Evolutionary conservation across 1,140 invertebrate species (phyloP), one percentile per base, ranked within the genome.

Genomic region (Leptonema lineaticorne): DNA sequence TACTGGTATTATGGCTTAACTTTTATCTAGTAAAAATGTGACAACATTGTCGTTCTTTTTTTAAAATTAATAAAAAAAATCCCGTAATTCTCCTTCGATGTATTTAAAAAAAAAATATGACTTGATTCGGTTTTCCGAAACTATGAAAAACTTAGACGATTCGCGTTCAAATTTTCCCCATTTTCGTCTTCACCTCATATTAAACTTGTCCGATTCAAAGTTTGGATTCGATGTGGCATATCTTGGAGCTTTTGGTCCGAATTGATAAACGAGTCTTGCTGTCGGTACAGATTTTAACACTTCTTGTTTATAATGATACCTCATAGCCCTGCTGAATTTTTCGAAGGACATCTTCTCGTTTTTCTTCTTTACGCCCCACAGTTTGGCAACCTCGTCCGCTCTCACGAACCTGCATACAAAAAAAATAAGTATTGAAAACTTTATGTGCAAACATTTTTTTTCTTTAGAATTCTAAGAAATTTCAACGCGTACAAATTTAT

Each of bases 271-370:
- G 50, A 95, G 83, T 60, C 92, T 83, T 59, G 90, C 84, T 5
- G 91, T 92, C 53, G 91, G 86, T 1, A 94, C 92, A 4, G 92
- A 89, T 30, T 89, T 85, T 45, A 94, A 86, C 30, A 94, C 91
- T 75, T 89, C 83, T 75, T 90, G 89, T 76, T 91, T 89, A 80
- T 95, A 95, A 79, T 95, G 94, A 81, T 96, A 94, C 88, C 94
- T 88, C 93, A 97, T 96, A 5, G 94, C 94, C 74, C 94, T 79
- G 80, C 92, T 95, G 69, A 96, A 87, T 79, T 97, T 97, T 77
- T 96, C 94, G 76, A 96, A 97, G 16, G 91, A 95, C 94, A 96
- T 96, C 75, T 90, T 88, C 26, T 89, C 87, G 77, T 97, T 96
- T 76, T 92, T 90, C 76, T 95, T 95, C 74, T 88, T 84, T 24